Percentiles rank a stretch among this genome's conserved stretches.
phyloP scores from a whole-genome alignment of 92 coral and sea anemone genomes.

The Parazoanthus atlanticus region DNA sequence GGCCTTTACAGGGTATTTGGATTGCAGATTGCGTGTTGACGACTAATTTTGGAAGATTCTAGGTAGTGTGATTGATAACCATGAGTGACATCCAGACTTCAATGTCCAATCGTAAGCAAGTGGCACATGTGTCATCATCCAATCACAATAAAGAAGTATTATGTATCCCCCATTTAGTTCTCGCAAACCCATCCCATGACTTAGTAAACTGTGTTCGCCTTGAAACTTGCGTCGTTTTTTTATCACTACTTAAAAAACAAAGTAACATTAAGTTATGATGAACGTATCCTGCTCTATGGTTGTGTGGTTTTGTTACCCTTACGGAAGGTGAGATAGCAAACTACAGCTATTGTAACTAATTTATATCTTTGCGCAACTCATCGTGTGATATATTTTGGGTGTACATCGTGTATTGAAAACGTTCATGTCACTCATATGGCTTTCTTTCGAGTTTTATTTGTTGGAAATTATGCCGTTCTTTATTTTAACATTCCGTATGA shows the following conservation, averaged over 20 bases:
- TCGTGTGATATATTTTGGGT: neutral
- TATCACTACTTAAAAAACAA: neutral
- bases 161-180: neutral
- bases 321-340: neutral
- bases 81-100: neutral
- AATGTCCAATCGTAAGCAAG: neutral
- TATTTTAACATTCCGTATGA: neutral
- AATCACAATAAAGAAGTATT: neutral
- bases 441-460: too few relatives aligned
- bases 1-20: neutral
- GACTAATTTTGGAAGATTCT: constrained; percentile 5
- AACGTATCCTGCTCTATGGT: neutral
- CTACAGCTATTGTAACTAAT: neutral
- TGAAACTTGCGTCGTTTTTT: neutral
- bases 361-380: neutral
- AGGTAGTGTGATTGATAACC: neutral
- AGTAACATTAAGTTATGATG: neutral
- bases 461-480: neutral
- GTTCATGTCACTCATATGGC: neutral
- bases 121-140: neutral
- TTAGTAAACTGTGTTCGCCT: neutral
- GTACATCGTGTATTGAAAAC: neutral
- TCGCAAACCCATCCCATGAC: neutral
- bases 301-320: neutral
- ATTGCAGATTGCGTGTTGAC: neutral